Percentiles rank a stretch among this genome's conserved stretches.
Conservation (phyloP, 2,888 invertebrate genomes). For the Harpagoxenus sublaevis region DNA sequence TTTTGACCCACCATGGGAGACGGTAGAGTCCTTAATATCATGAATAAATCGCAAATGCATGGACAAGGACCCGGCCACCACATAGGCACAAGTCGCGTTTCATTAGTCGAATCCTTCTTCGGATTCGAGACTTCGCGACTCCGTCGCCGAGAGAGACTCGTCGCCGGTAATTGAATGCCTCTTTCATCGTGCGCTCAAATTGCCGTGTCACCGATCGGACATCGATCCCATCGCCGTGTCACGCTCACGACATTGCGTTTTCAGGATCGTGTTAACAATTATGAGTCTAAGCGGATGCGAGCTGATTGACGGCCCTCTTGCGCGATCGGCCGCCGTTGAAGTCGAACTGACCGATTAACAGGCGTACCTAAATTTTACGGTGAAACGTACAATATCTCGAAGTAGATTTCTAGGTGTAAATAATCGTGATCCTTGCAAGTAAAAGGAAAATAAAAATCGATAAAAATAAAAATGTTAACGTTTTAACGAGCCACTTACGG, state of each 20-base stretch:
- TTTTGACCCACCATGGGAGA: constrained; percentile 25
- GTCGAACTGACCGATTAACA: background rate
- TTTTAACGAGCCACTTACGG: constrained; percentile 32
- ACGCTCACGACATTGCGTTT: constrained; percentile 1
- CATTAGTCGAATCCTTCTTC: constrained; percentile 66
- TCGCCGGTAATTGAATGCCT: constrained; percentile 69
- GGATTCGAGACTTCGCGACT: constrained; percentile 52
- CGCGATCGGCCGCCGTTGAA: background rate
- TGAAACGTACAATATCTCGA: background rate
- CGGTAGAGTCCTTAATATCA: constrained; percentile 59
- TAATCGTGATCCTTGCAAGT: background rate
- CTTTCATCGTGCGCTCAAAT: constrained; percentile 67
- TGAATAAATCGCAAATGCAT: constrained; percentile 45
- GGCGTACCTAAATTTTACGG: background rate
- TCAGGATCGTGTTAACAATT: constrained; percentile 38
- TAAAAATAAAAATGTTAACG: background rate
- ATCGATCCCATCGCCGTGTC: constrained; percentile 35
- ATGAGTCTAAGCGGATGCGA: background rate
- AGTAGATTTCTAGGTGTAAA: constrained; percentile 17
- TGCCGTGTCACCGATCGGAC: constrained; percentile 57
- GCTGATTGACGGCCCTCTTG: background rate
- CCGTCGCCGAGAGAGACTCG: constrained; percentile 54
- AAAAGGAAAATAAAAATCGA: background rate
- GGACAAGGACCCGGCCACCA: constrained; percentile 18
- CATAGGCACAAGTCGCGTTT: constrained; percentile 57